Base-by-base conservation (phyloP, 2,888 invertebrate genomes). In the Celastrina argiolus region DNA sequence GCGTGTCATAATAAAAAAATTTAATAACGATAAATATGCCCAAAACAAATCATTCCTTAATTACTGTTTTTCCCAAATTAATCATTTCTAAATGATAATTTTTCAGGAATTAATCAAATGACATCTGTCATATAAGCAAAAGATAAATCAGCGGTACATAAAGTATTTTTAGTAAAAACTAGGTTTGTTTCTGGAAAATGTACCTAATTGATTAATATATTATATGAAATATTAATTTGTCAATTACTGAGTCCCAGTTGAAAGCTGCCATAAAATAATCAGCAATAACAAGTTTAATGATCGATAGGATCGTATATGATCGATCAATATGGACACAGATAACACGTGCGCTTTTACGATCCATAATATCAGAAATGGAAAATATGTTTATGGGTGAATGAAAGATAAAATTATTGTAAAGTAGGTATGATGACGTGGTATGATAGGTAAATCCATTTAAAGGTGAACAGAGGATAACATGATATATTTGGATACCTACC, bases 191-290 rank as follows among this genome's bases (percentile, higher is more conserved):
- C 36, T 36, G 36, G 36, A 36, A 36, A 36, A 36, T n/a, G n/a
- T n/a, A n/a, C 36, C 1, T 36, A 10, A 26, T 51, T 22, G 12
- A 45, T 45, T 10, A 10, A 1, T 18, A 56, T n/a, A n/a, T n/a
- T n/a, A n/a, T n/a, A n/a, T n/a, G n/a, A n/a, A n/a, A n/a, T n/a
- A n/a, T 56, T 14, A 6, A 58, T 31, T 58, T 58, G 28, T 58
- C 8, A 58, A 58, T 58, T 58, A 58, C 3, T 31, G 10, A 56
- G 31, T 56, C 31, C 56, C 56, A 56, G 31, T 56, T 51, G 31
- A 58, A 31, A 58, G 56, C 31, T 31, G 31, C 31, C 58, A n/a
- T 58, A n/a, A 31, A 58, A 58, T 58, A 31, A 58, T 58, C 58
- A 58, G 31, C 31, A 28, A 16, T 31, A 58, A 31, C 58, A 58